Evolutionary conservation across 2,888 invertebrate genomes (phyloP).

Genomic region (Sphecodes monilicornis): DNA sequence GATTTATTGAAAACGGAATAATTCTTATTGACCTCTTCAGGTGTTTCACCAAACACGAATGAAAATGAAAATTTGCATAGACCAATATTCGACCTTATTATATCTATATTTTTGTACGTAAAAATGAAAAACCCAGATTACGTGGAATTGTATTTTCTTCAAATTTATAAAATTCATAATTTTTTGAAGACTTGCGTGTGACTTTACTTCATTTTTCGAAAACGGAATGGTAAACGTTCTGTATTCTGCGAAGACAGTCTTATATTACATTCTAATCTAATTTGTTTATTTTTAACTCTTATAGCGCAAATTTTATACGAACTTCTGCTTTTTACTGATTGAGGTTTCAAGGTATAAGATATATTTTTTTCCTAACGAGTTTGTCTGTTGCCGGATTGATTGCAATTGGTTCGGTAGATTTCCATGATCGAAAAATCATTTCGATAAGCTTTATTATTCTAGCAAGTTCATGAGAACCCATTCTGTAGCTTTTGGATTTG

Average conservation of each 20-base stretch:
- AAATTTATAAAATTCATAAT: too few relatives aligned
- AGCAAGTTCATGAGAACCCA: neutral
- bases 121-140: too few relatives aligned
- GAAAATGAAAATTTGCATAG: too few relatives aligned
- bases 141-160: too few relatives aligned
- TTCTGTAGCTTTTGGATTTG: neutral
- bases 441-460: constrained; percentile 4
- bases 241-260: neutral
- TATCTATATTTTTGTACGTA: too few relatives aligned
- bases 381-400: neutral
- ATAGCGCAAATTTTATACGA: neutral
- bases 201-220: neutral
- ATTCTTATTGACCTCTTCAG: too few relatives aligned
- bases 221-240: neutral
- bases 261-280: neutral
- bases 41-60: too few relatives aligned
- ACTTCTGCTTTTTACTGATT: neutral
- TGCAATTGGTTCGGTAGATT: neutral
- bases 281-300: neutral
- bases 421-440: constrained; percentile 2
- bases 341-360: neutral
- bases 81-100: too few relatives aligned
- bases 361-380: neutral
- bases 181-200: too few relatives aligned
- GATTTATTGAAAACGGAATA: too few relatives aligned